Percentiles rank a stretch among this genome's conserved stretches.
These are phyloP conservation scores for Meiosimyza decipiens DNA, from an alignment of 2,888 invertebrate species.

Conservation along the genomic window DNA sequence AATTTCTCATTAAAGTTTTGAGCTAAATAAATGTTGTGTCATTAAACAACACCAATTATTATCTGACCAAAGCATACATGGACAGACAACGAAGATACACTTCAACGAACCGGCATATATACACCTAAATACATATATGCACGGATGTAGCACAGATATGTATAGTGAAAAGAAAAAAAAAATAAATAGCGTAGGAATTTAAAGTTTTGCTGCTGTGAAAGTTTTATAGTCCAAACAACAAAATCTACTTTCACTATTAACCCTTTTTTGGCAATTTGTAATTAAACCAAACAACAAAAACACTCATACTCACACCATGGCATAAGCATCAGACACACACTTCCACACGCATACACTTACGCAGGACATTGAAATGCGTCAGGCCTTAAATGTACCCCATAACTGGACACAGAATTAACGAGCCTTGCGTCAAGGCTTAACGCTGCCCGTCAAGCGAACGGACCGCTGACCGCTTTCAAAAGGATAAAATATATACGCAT, in stretches of 20 bases:
- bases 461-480: constrained; percentile 43
- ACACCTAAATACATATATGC: neutral
- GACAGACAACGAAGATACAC: constrained; percentile 7
- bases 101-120: neutral
- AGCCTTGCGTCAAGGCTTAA: constrained; percentile 38
- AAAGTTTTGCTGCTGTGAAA: constrained; percentile 34
- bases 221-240: constrained; percentile 42
- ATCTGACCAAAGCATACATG: constrained; percentile 40
- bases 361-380: constrained; percentile 14
- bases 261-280: constrained; percentile 46
- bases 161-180: neutral
- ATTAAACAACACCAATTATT: constrained; percentile 46
- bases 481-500: constrained; percentile 41
- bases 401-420: constrained; percentile 42
- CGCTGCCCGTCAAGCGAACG: constrained; percentile 40
- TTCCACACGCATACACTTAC: neutral
- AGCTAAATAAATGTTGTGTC: constrained; percentile 44
- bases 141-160: constrained; percentile 23
- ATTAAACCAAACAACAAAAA: constrained; percentile 45
- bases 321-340: neutral
- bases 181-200: constrained; percentile 30
- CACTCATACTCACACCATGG: constrained; percentile 24
- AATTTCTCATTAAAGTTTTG: constrained; percentile 43
- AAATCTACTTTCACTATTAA: constrained; percentile 47
- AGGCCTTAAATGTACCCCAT: constrained; percentile 39